Percentiles rank a stretch among this genome's conserved stretches.
Evolutionary conservation across 2,888 invertebrate genomes (phyloP).

Genomic region (Diaphora mendica): DNA sequence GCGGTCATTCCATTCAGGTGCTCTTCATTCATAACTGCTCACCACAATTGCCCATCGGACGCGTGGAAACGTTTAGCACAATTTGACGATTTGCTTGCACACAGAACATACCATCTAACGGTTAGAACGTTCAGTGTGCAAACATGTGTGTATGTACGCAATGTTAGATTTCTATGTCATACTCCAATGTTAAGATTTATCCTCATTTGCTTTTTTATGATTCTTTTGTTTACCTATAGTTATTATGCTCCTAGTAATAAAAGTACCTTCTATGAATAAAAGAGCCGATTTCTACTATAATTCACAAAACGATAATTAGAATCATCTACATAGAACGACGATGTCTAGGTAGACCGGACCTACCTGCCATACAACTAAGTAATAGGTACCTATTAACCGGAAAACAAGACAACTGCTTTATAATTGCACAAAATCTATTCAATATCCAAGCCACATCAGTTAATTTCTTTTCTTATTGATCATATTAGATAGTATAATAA

Average conservation of each 20-base stretch:
- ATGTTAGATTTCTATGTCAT: background rate
- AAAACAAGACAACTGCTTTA: background rate
- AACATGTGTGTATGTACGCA: background rate
- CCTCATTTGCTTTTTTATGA: background rate
- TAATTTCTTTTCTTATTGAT: background rate
- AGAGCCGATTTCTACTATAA: background rate
- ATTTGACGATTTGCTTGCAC: conserved; percentile 55
- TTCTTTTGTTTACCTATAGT: background rate
- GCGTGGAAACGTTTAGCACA: conserved; percentile 63
- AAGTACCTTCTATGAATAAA: background rate
- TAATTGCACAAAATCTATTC: background rate
- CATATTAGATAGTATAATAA: background rate
- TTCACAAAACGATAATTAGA: background rate
- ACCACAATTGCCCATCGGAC: conserved; percentile 56
- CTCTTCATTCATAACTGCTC: conserved; percentile 66
- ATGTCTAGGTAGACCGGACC: background rate
- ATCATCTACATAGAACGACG: background rate
- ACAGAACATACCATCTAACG: conserved; percentile 11
- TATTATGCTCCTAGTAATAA: too few relatives aligned
- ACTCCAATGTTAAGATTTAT: background rate
- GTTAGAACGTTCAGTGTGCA: background rate
- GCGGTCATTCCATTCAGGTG: conserved; percentile 68
- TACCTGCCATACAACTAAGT: background rate
- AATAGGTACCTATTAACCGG: background rate
- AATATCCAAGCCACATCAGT: background rate